Conservation (phyloP, 2,113 vertebrate species). For the Ailuropoda melanoleuca region DNA sequence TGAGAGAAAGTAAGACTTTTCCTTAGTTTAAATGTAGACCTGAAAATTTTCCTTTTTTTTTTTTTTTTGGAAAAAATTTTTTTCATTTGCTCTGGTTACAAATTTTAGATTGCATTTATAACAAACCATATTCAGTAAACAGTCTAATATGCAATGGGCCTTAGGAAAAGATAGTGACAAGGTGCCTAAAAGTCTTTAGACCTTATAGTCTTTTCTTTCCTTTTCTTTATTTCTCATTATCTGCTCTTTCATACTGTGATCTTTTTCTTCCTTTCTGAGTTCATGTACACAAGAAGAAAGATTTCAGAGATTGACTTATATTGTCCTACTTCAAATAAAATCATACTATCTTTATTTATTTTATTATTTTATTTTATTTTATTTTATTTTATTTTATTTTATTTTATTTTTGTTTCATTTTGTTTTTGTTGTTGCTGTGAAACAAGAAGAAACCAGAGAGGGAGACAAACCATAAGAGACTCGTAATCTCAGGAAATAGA, state of each 20-base stretch:
- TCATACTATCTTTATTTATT: not conserved
- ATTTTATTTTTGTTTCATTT: no score
- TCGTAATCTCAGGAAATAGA: no score
- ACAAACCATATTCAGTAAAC: not conserved
- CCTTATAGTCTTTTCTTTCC: not conserved
- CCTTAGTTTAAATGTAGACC: not conserved
- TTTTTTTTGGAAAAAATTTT: not conserved
- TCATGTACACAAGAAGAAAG: not conserved
- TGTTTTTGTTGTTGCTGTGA: no score
- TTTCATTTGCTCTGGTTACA: not conserved
- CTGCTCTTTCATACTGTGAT: not conserved
- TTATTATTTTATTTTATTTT: no score
- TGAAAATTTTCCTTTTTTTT: not conserved
- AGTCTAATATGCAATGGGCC: accelerated
- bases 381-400: no score
- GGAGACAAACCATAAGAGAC: no score
- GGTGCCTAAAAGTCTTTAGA: not conserved
- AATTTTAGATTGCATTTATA: not conserved
- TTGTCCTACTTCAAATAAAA: not conserved
- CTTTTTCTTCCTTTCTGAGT: not conserved
- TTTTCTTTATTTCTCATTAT: not conserved
- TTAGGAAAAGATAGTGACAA: not conserved
- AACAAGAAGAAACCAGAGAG: no score
- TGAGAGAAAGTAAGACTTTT: not conserved
- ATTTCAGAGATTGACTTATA: not conserved